These are phyloP conservation scores for Noctuana brunneofusca DNA, from an alignment of 2,888 invertebrate genomes.

Conservation along the genomic window DNA sequence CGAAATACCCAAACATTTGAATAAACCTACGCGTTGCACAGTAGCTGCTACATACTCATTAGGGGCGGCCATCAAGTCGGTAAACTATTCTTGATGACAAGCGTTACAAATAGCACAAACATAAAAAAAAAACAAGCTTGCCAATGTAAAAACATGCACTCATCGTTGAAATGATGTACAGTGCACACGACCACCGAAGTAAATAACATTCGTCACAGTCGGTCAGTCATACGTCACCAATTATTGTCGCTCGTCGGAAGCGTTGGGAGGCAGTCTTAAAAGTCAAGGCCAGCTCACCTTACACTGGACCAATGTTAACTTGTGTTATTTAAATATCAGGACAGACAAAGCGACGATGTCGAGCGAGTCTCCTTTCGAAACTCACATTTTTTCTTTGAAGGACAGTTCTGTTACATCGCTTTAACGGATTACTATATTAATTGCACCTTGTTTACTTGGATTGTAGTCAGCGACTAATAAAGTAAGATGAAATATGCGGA, in stretches of 20 bases:
- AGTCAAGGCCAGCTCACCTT: constrained; percentile 71
- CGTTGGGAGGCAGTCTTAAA: constrained; percentile 66
- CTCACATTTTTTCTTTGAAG: constrained; percentile 64
- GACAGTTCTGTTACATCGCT: constrained; percentile 50
- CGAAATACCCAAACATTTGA: neutral
- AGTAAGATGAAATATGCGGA: neutral
- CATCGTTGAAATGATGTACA: neutral
- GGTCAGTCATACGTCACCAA: constrained; percentile 49
- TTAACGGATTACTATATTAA: constrained; percentile 34
- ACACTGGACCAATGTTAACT: constrained; percentile 80
- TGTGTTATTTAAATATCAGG: constrained; percentile 81
- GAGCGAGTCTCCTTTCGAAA: constrained; percentile 73
- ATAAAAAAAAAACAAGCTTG: neutral
- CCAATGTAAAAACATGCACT: neutral
- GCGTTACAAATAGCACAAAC: constrained; percentile 8
- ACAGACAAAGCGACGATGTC: constrained; percentile 58
- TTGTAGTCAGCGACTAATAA: constrained; percentile 4
- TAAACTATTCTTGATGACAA: constrained; percentile 6
- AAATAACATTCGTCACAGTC: constrained; percentile 35
- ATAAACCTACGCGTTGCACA: neutral
- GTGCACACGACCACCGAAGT: neutral
- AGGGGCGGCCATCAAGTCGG: neutral
- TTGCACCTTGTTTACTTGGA: constrained; percentile 11
- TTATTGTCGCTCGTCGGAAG: constrained; percentile 75
- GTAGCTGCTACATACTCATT: constrained; percentile 3